These are phyloP conservation scores for Menidia beryllina DNA, from an alignment of 2,113 vertebrate genomes.

Conservation along the genomic window DNA sequence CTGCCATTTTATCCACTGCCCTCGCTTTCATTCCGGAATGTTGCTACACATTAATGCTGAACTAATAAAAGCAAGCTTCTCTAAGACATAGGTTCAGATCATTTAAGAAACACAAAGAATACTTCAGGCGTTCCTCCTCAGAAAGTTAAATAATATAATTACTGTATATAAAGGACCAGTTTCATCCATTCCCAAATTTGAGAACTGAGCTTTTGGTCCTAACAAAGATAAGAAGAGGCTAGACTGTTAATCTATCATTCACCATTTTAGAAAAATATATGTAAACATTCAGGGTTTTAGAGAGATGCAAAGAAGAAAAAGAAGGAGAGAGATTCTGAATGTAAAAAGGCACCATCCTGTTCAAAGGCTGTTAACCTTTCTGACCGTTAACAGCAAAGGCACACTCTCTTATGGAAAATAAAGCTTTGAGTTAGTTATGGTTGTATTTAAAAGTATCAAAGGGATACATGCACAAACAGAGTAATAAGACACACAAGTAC, in stretches of 20 bases:
- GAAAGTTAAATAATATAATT: too few relatives aligned
- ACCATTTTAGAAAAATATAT: too few relatives aligned
- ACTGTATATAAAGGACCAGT: too few relatives aligned
- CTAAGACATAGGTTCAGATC: background rate
- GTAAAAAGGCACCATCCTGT: conserved; percentile 6
- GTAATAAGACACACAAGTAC: conserved; percentile 1
- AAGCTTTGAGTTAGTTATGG: background rate
- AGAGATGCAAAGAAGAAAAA: too few relatives aligned
- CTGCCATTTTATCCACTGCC: background rate
- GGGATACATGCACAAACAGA: background rate
- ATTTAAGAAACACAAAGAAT: too few relatives aligned
- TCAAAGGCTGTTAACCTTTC: conserved; percentile 15
- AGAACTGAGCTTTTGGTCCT: too few relatives aligned
- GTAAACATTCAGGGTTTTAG: conserved; percentile 26
- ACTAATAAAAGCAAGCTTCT: background rate
- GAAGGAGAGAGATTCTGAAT: too few relatives aligned
- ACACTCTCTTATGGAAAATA: background rate
- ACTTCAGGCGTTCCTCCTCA: too few relatives aligned
- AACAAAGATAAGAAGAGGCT: too few relatives aligned
- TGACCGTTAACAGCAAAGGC: background rate
- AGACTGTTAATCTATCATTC: too few relatives aligned
- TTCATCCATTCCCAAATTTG: too few relatives aligned
- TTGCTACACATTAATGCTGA: background rate
- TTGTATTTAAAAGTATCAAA: background rate
- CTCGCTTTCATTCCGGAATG: too few relatives aligned